Percentiles rank a stretch among this genome's conserved stretches.
Evolutionary conservation across 2,797 vertebrate species (phyloP).

Genomic region (Florisuga fusca): DNA sequence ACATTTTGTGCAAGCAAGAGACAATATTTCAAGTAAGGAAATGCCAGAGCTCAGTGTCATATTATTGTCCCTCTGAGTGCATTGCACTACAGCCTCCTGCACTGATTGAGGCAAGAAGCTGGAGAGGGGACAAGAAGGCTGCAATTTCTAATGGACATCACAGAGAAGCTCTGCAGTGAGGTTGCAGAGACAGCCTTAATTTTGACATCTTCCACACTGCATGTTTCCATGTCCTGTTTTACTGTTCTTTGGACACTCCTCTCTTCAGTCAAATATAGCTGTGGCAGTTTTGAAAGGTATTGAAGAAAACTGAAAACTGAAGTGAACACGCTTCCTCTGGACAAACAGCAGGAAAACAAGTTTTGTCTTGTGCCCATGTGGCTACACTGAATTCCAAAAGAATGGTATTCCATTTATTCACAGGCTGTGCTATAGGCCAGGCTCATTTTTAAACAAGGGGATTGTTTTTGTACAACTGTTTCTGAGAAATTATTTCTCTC

Average conservation of each 20-base stretch:
- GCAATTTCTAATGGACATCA: fast-evolving
- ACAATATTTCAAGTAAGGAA: background rate
- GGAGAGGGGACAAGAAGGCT: background rate
- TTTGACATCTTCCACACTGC: fast-evolving
- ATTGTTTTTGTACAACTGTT: background rate
- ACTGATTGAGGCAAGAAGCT: background rate
- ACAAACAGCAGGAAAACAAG: background rate
- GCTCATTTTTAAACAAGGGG: background rate
- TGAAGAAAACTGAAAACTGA: background rate
- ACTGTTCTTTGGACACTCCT: background rate
- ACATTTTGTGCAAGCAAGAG: background rate
- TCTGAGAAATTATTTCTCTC: background rate
- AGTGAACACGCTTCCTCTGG: background rate
- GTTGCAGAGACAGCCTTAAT: background rate
- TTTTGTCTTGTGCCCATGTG: fast-evolving
- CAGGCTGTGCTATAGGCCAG: fast-evolving
- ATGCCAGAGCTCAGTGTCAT: background rate
- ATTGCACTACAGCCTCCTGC: background rate
- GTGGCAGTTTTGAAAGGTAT: background rate
- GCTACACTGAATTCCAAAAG: background rate
- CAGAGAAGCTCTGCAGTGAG: background rate
- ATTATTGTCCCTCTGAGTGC: background rate
- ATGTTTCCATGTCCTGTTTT: background rate
- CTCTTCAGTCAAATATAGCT: background rate
- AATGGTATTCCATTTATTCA: fast-evolving